These are phyloP conservation scores for Atlantisia rogersi DNA, from an alignment of 2,113 vertebrate species.

Conservation along the genomic window DNA sequence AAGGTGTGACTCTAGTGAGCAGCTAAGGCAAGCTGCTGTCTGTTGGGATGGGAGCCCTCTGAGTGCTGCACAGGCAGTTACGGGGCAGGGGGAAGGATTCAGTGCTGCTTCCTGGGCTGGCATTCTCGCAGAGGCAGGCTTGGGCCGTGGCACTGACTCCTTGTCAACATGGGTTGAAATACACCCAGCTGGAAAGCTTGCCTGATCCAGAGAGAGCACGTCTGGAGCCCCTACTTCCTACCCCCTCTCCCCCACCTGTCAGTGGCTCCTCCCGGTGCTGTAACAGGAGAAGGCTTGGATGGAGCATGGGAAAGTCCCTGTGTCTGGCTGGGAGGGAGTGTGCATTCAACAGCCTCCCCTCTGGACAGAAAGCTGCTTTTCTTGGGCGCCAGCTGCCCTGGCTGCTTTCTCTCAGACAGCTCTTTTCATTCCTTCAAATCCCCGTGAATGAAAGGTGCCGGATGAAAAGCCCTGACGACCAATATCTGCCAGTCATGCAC, in stretches of 20 bases:
- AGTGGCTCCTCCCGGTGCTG: not conserved
- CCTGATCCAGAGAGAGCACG: not conserved
- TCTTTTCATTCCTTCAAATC: conserved; percentile 53
- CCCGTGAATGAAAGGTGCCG: conserved; percentile 49
- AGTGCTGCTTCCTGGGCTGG: not conserved
- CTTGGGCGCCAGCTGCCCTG: conserved; percentile 40
- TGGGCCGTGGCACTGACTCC: not conserved
- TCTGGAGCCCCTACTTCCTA: too few species aligned
- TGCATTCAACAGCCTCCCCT: conserved; percentile 24
- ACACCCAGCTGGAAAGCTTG: not conserved
- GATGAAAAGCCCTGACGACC: conserved; percentile 35
- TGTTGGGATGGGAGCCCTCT: not conserved
- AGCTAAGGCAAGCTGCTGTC: not conserved
- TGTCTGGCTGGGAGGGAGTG: not conserved
- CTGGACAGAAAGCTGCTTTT: conserved; percentile 46
- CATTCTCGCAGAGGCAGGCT: not conserved
- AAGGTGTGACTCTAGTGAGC: not conserved
- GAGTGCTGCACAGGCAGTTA: fast-evolving
- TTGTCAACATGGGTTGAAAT: fast-evolving
- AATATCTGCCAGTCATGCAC: conserved; percentile 44
- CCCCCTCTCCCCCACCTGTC: not conserved
- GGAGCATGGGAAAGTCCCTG: not conserved
- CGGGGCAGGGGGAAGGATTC: not conserved
- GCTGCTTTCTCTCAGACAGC: conserved; percentile 9
- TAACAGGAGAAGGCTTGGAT: conserved; percentile 33